These are phyloP conservation scores for Tyria jacobaeae DNA, from an alignment of 2,888 invertebrate genomes.

Conservation along the genomic window DNA sequence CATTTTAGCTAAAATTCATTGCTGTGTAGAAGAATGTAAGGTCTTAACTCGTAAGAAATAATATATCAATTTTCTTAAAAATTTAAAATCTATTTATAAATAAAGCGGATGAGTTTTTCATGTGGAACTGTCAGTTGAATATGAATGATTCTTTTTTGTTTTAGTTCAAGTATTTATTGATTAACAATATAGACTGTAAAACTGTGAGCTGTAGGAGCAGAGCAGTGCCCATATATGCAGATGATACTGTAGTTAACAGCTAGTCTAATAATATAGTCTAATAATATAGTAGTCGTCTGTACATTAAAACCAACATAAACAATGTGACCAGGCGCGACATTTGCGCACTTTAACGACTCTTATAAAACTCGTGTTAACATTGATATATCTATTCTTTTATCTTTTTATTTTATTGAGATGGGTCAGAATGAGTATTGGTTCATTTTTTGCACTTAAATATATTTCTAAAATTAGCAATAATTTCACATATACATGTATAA, in stretches of 20 bases:
- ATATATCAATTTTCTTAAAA: background rate
- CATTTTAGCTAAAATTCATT: no score
- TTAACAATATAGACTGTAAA: no score
- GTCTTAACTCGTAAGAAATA: no score
- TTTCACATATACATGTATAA: conserved; percentile 7
- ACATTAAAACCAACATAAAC: conserved; percentile 2
- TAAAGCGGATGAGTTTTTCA: no score
- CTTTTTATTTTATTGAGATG: conserved; percentile 26
- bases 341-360: conserved; percentile 30
- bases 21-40: no score
- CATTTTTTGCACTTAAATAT: conserved; percentile 11
- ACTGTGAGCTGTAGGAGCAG: no score
- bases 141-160: no score
- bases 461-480: conserved; percentile 8
- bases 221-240: no score
- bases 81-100: background rate
- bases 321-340: conserved; percentile 11
- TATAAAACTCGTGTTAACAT: conserved; percentile 24
- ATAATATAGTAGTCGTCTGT: conserved; percentile 1
- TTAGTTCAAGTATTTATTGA: no score
- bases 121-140: no score
- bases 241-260: no score
- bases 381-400: conserved; percentile 22
- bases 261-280: no score
- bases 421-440: conserved; percentile 5